These are phyloP conservation scores for Phenacoccus solenopsis DNA, from an alignment of 1,140 invertebrate species.

Conservation along the genomic window DNA sequence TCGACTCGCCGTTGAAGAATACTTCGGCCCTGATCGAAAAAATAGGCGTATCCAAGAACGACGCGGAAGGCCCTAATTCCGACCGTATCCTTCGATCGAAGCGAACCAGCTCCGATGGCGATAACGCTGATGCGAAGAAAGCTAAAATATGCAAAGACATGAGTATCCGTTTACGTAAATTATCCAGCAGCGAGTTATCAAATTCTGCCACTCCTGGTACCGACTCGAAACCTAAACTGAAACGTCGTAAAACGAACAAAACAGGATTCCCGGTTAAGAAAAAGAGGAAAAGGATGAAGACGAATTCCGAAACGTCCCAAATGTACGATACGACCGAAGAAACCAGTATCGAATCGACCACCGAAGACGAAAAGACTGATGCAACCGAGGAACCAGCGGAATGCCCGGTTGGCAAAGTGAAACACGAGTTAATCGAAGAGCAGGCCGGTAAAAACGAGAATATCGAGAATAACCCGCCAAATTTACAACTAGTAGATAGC, in stretches of 20 bases:
- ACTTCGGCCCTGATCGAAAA: neutral
- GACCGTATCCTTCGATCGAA: neutral
- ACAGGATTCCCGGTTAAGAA: conserved; percentile 75
- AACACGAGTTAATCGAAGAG: neutral
- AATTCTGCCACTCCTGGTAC: neutral
- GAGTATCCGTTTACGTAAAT: conserved; percentile 40
- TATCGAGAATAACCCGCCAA: neutral
- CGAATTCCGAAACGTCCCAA: neutral
- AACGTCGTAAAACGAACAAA: conserved; percentile 61
- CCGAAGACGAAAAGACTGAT: neutral
- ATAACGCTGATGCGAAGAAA: conserved; percentile 36
- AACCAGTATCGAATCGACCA: neutral
- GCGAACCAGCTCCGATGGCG: conserved; percentile 23
- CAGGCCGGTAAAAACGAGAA: neutral
- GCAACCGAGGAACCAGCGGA: neutral
- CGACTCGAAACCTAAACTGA: conserved; percentile 31
- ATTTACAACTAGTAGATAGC: neutral
- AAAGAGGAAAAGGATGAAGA: conserved; percentile 49
- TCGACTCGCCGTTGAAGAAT: neutral
- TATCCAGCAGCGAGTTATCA: conserved; percentile 33
- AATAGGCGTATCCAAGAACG: neutral
- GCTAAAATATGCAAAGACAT: conserved; percentile 41
- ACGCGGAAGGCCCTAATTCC: neutral
- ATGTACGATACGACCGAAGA: neutral
- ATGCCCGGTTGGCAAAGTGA: neutral